Base-by-base conservation (phyloP, 35 echinoderm and acorn worm genomes). In the Ophiothrix spiculata region DNA sequence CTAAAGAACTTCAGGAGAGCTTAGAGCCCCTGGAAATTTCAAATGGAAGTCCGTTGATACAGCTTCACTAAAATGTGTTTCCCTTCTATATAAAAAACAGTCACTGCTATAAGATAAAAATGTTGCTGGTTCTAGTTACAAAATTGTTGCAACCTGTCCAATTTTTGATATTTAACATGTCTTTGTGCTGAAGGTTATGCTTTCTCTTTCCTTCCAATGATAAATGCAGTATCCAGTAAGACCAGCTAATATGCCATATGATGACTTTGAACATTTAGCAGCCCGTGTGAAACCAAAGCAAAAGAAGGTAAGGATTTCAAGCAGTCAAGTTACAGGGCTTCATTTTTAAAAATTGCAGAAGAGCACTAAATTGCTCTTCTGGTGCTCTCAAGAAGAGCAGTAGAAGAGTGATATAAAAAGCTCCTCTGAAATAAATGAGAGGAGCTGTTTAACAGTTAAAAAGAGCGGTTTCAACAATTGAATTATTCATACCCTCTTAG, bases 251-350 rank as follows among this genome's bases (percentile, higher is more conserved):
- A 93, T 90, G 87, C 87, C 94, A 32, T 97, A 92, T 85, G 91
- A 90, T 79, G 91, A 93, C 73, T 93, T 88, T 83, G 80, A 90
- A 37, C 84, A 87, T 40, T 78, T 86, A 0, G 37, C 80, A 17
- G 87, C 87, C n/a, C 56, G 91, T 16, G 88, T 97, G 82, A 97
- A 97, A 69, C 94, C 94, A 0, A 93, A 93, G 45, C 94, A 97
- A 76, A 92, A 93, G 75, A 93, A 93, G 88, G 94, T 97, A 84
- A 81, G 80, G n/a, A n/a, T n/a, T n/a, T n/a, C n/a, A n/a, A n/a
- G n/a, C n/a, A n/a, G n/a, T n/a, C n/a, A n/a, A n/a, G n/a, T n/a
- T n/a, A n/a, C n/a, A n/a, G n/a, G n/a, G n/a, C n/a, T n/a, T n/a
- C n/a, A n/a, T n/a, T n/a, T n/a, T n/a, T n/a, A n/a, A n/a, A n/a